A percentile compares a stretch with the other conserved stretches of the same genome.
Conservation (phyloP, 2,113 vertebrate genomes). For the Microcebus jonahi region DNA sequence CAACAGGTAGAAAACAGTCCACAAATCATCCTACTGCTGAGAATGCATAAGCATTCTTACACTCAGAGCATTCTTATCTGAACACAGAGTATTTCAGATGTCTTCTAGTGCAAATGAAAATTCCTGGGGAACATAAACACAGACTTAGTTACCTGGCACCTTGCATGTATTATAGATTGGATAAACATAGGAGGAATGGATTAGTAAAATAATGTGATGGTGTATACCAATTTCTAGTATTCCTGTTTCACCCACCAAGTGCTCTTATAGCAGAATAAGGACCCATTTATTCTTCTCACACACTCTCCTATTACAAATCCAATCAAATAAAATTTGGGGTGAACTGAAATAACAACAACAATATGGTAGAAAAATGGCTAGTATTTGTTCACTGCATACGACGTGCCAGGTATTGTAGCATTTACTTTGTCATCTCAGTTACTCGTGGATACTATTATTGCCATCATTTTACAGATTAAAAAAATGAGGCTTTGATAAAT, state of each 20-base stretch:
- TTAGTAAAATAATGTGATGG: background rate
- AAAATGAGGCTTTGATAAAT: background rate
- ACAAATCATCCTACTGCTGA: background rate
- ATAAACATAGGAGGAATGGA: background rate
- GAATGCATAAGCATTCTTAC: background rate
- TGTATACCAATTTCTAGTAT: background rate
- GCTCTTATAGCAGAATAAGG: background rate
- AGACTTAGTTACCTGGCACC: background rate
- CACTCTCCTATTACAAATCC: background rate
- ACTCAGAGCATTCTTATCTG: background rate
- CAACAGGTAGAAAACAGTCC: background rate
- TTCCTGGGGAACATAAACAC: background rate
- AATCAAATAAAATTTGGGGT: background rate
- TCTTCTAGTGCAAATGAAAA: background rate
- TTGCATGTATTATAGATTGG: background rate
- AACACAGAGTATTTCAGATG: background rate
- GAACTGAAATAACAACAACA: background rate
- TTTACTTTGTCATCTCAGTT: slow-evolving; percentile 20
- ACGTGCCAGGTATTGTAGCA: background rate
- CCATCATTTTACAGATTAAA: background rate
- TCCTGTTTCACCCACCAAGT: background rate
- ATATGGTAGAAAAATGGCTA: background rate
- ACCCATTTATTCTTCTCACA: background rate
- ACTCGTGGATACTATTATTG: background rate
- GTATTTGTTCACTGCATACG: background rate